These are phyloP conservation scores for Papilio helenus DNA, from an alignment of 1,140 invertebrate species.

Conservation along the genomic window DNA sequence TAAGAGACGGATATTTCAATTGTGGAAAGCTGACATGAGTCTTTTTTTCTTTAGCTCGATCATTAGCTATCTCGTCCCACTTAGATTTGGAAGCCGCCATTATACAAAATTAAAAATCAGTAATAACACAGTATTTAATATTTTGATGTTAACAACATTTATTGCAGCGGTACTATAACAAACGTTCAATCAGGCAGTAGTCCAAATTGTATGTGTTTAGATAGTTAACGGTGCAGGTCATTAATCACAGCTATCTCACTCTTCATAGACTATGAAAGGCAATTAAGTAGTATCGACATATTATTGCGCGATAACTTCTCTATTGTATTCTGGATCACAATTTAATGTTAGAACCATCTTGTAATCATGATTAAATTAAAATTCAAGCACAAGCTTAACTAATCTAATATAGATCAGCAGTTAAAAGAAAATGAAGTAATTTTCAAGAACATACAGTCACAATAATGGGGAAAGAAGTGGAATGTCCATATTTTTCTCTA, in stretches of 20 bases:
- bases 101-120: slow-evolving; percentile 19
- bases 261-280: slow-evolving; percentile 10
- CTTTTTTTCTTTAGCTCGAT: slow-evolving; percentile 68
- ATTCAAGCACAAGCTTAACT: too few relatives aligned
- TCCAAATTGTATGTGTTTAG: not conserved
- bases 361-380: too few relatives aligned
- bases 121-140: not conserved
- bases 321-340: too few relatives aligned
- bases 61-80: slow-evolving; percentile 62
- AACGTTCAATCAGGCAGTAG: not conserved
- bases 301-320: not conserved
- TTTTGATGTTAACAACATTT: not conserved
- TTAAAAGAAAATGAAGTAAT: too few relatives aligned
- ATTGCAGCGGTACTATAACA: not conserved
- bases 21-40: slow-evolving; percentile 80
- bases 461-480: too few relatives aligned
- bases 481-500: too few relatives aligned
- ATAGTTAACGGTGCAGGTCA: not conserved
- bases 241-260: slow-evolving; percentile 6
- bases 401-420: too few relatives aligned
- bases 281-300: not conserved
- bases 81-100: slow-evolving; percentile 67
- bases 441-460: too few relatives aligned
- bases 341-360: too few relatives aligned
- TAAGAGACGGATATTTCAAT: slow-evolving; percentile 80